Evolutionary conservation across 1,140 invertebrate genomes (phyloP).

Genomic region (Drosophila athabasca): DNA sequence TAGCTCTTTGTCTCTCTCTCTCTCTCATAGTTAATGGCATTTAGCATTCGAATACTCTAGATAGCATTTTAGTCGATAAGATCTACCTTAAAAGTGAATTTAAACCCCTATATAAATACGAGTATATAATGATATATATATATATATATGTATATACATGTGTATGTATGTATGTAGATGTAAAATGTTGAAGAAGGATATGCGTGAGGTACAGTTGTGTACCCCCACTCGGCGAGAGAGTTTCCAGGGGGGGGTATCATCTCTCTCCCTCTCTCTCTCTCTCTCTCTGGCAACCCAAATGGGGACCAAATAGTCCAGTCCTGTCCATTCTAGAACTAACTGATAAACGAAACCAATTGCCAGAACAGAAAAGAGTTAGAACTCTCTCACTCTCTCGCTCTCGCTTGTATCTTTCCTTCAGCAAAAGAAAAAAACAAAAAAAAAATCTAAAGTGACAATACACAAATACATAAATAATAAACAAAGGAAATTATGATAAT

Average conservation of each 20-base stretch:
- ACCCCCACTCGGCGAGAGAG: too few species aligned
- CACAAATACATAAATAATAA: conserved; percentile 28
- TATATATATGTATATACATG: neutral
- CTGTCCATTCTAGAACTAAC: conserved; percentile 39
- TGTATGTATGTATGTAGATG: conserved; percentile 5
- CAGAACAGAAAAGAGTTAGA: conserved; percentile 1
- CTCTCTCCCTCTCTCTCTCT: too few species aligned
- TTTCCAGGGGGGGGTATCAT: too few species aligned
- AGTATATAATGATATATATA: conserved; percentile 15
- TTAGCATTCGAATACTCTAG: conserved; percentile 55
- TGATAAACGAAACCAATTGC: conserved; percentile 28
- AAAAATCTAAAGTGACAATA: conserved; percentile 41
- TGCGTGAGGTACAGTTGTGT: too few species aligned
- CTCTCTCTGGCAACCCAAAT: conserved; percentile 28
- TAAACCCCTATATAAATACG: conserved; percentile 13
- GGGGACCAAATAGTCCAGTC: conserved; percentile 58
- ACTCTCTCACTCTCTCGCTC: neutral
- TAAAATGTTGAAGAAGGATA: neutral
- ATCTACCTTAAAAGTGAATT: conserved; percentile 45
- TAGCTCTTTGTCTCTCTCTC: conserved; percentile 6
- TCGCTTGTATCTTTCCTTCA: conserved; percentile 15
- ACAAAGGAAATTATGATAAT: conserved; percentile 30
- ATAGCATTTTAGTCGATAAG: conserved; percentile 62
- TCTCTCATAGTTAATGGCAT: conserved; percentile 69
- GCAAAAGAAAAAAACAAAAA: conserved; percentile 6